Conservation (phyloP, 2,113 vertebrate genomes). For the Pseudorectes ferrugineus region DNA sequence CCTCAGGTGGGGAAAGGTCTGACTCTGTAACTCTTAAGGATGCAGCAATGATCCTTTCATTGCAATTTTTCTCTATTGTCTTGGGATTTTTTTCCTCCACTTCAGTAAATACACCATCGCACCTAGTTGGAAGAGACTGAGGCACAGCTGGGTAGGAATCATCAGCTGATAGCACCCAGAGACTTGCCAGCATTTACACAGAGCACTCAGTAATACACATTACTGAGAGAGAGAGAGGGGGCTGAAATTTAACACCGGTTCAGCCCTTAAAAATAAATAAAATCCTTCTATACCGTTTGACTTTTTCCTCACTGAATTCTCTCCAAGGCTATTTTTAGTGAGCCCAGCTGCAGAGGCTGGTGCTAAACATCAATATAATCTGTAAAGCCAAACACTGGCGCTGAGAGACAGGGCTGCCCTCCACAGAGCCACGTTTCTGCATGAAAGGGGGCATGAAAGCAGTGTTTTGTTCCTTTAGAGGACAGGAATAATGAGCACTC, state of each 20-base stretch:
- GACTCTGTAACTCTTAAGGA: neutral
- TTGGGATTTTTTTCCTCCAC: neutral
- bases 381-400: neutral
- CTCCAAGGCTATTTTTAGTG: neutral
- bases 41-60: rapidly evolving
- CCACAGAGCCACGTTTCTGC: neutral
- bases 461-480: neutral
- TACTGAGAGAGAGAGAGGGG: neutral
- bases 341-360: neutral
- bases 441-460: neutral
- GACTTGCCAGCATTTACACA: neutral
- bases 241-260: neutral
- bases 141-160: neutral
- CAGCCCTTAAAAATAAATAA: neutral
- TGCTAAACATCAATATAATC: neutral
- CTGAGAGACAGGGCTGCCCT: neutral
- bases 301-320: neutral
- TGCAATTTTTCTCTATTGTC: neutral
- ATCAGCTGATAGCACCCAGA: neutral
- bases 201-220: neutral
- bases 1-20: neutral
- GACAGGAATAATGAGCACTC: neutral
- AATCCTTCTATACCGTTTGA: neutral
- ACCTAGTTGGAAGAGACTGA: neutral
- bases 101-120: neutral